phyloP scores from a whole-genome alignment of 2,113 vertebrate genomes.

The Corydoras maculifer region DNA sequence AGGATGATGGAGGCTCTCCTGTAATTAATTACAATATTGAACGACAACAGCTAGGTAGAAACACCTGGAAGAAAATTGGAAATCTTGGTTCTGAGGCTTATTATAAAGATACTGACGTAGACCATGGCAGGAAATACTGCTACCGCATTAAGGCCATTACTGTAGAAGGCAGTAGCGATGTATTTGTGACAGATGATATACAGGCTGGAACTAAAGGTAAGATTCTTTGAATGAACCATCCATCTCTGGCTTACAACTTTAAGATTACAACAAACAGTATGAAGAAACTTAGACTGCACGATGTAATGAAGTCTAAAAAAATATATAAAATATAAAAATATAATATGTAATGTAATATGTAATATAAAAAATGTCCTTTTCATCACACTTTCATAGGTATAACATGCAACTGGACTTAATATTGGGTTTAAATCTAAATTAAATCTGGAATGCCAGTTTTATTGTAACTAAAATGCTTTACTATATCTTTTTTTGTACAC shows the following conservation, averaged over 20 bases:
- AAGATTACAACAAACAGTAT: too few relatives aligned
- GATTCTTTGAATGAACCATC: slow-evolving; percentile 3
- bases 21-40: slow-evolving; percentile 72
- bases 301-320: too few relatives aligned
- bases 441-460: too few relatives aligned
- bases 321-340: too few relatives aligned
- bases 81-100: slow-evolving; percentile 59
- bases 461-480: too few relatives aligned
- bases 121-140: slow-evolving; percentile 73
- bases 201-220: slow-evolving; percentile 76
- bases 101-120: slow-evolving; percentile 70
- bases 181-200: slow-evolving; percentile 74
- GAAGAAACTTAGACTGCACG: too few relatives aligned
- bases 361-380: too few relatives aligned
- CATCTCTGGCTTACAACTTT: not conserved
- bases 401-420: too few relatives aligned
- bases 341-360: too few relatives aligned
- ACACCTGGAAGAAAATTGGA: slow-evolving; percentile 73
- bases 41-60: slow-evolving; percentile 72
- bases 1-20: slow-evolving; percentile 72
- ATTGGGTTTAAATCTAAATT: too few relatives aligned
- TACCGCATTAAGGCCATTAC: slow-evolving; percentile 76
- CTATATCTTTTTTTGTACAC: too few relatives aligned
- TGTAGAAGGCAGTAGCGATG: slow-evolving; percentile 65
- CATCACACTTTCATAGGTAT: too few relatives aligned